These are phyloP conservation scores for Apostichopus parvimensis DNA, from an alignment of 35 echinoderm and acorn worm genomes.

Conservation along the genomic window DNA sequence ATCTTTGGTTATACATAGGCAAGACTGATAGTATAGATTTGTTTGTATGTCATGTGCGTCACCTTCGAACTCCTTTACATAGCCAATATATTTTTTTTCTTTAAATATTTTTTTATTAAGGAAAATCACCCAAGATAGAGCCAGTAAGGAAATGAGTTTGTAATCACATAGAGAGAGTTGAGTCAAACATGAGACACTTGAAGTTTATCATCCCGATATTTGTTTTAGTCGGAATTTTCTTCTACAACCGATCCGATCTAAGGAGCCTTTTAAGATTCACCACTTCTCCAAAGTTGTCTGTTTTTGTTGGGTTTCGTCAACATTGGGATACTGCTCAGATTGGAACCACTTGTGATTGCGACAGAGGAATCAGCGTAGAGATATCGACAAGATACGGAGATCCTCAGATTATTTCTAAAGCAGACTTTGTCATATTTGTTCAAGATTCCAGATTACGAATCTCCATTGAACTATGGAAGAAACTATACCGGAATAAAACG, in stretches of 20 bases:
- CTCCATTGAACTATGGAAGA: not conserved
- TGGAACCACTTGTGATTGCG: not conserved
- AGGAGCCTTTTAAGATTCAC: not conserved
- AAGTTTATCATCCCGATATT: not conserved
- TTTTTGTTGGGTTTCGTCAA: conserved; percentile 32
- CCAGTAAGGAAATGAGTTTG: too few species aligned
- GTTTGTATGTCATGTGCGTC: too few species aligned
- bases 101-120: too few species aligned
- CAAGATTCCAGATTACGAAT: not conserved
- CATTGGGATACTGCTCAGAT: conserved; percentile 21
- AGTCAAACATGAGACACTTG: not conserved
- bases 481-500: not conserved
- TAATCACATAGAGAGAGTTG: too few species aligned
- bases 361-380: not conserved
- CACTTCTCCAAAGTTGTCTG: not conserved
- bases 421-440: conserved; percentile 32
- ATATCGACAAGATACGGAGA: conserved; percentile 1
- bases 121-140: too few species aligned
- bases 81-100: too few species aligned
- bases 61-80: too few species aligned
- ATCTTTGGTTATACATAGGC: too few species aligned
- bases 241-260: not conserved
- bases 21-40: too few species aligned
- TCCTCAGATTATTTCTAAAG: not conserved
- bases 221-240: not conserved